Conservation (phyloP, 2,113 vertebrate species). For the Callocephalon fimbriatum region DNA sequence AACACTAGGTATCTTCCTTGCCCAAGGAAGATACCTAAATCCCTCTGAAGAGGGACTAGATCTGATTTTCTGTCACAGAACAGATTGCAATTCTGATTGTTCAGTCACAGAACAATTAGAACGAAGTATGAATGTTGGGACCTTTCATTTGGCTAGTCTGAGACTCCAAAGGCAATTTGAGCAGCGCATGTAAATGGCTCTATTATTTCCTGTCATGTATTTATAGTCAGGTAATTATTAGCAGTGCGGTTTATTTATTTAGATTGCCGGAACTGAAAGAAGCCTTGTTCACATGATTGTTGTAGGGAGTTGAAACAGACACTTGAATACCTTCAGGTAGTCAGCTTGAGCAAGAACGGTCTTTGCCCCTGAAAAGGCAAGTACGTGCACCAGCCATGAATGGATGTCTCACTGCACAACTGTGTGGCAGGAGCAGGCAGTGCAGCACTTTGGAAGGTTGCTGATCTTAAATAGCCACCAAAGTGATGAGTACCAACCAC, state of each 20-base stretch:
- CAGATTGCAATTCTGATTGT: not conserved
- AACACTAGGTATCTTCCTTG: not conserved
- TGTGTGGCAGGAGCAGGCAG: not conserved
- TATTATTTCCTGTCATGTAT: not conserved
- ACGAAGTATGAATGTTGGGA: not conserved
- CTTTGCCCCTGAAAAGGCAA: not conserved
- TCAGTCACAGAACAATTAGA: not conserved
- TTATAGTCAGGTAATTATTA: slow-evolving; percentile 27
- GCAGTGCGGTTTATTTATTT: not conserved
- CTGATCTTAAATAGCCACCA: not conserved
- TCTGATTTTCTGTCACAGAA: not conserved
- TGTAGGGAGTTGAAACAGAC: not conserved
- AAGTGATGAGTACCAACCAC: not conserved
- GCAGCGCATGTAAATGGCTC: not conserved
- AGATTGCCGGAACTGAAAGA: not conserved
- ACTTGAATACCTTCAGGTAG: not conserved
- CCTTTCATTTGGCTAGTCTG: not conserved
- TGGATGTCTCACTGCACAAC: accelerated
- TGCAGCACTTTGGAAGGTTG: not conserved
- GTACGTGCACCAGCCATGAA: accelerated
- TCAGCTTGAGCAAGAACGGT: not conserved
- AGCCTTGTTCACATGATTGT: not conserved
- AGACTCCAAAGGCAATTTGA: not conserved
- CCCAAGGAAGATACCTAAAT: not conserved
- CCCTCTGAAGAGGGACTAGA: not conserved